Conservation (phyloP, 1,140 invertebrate genomes). For the Lepidotrigona ventralis region DNA sequence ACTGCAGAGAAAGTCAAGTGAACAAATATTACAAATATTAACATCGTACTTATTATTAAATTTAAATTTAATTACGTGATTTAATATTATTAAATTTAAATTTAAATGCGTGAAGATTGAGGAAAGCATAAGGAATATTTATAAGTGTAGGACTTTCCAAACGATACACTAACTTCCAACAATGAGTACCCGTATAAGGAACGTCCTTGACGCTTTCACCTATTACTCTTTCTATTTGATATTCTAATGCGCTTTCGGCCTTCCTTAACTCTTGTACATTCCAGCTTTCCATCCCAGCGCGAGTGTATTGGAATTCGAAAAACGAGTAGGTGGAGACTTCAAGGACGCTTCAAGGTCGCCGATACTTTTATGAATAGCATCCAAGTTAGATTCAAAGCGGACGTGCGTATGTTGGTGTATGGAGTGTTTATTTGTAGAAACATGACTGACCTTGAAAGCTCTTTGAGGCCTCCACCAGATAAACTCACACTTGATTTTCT, state of each 20-base stretch:
- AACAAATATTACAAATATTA: too few relatives aligned
- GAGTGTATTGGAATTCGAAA: slow-evolving; percentile 9
- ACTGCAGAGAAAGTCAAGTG: too few relatives aligned
- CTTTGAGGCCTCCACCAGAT: not conserved
- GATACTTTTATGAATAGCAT: not conserved
- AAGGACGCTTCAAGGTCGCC: slow-evolving; percentile 3
- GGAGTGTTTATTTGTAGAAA: not conserved
- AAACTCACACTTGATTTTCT: not conserved
- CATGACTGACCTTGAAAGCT: not conserved
- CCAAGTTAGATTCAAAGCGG: not conserved
- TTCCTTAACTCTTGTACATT: slow-evolving; percentile 1
- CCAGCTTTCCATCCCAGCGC: not conserved
- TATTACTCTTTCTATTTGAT: slow-evolving; percentile 7
- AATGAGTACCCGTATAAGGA: too few relatives aligned
- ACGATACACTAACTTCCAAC: not conserved
- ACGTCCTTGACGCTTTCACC: slow-evolving; percentile 4
- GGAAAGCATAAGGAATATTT: not conserved
- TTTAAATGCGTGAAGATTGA: too few relatives aligned
- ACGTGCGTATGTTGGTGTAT: not conserved
- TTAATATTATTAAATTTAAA: too few relatives aligned
- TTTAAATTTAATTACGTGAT: too few relatives aligned
- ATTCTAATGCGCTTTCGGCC: not conserved
- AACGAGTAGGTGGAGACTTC: not conserved
- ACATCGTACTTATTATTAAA: too few relatives aligned
- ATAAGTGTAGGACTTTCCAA: not conserved